Evolutionary conservation across 2,113 vertebrate species (phyloP).

Genomic region (Myrmecophaga tridactyla): DNA sequence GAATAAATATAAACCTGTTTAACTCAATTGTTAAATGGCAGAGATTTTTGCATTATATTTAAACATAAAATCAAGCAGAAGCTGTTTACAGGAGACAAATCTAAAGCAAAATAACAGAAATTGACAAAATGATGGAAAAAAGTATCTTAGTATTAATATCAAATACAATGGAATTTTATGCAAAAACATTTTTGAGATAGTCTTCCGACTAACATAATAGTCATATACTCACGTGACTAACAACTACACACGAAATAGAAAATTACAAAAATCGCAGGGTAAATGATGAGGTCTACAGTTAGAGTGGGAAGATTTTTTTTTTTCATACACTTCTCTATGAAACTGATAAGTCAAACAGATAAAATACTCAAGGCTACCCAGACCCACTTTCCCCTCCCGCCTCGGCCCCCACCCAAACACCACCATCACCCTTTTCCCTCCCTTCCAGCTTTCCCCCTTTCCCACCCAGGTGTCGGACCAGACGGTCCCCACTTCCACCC

Average conservation of each 20-base stretch:
- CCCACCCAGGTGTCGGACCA: too few relatives aligned
- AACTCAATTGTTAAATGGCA: neutral
- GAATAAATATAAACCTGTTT: conserved; percentile 20
- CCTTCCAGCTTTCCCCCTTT: too few relatives aligned
- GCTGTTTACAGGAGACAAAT: neutral
- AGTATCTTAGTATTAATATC: neutral
- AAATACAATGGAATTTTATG: neutral
- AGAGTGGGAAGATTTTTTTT: neutral
- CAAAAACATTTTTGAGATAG: conserved; percentile 3
- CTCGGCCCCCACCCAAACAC: too few relatives aligned
- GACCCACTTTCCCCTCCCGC: too few relatives aligned
- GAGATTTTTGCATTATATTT: conserved; percentile 15
- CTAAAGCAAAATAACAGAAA: conserved; percentile 21
- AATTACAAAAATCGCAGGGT: conserved; percentile 12
- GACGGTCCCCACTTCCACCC: too few relatives aligned
- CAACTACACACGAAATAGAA: neutral
- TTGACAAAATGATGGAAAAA: neutral
- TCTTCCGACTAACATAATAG: neutral
- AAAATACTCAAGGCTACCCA: too few relatives aligned
- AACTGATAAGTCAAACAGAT: neutral
- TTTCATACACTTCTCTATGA: neutral
- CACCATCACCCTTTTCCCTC: too few relatives aligned
- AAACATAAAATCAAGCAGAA: neutral
- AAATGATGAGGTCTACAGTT: neutral
- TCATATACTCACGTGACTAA: neutral